phyloP scores from a whole-genome alignment of 1,140 invertebrate species.

The Drosophila ercepeae region DNA sequence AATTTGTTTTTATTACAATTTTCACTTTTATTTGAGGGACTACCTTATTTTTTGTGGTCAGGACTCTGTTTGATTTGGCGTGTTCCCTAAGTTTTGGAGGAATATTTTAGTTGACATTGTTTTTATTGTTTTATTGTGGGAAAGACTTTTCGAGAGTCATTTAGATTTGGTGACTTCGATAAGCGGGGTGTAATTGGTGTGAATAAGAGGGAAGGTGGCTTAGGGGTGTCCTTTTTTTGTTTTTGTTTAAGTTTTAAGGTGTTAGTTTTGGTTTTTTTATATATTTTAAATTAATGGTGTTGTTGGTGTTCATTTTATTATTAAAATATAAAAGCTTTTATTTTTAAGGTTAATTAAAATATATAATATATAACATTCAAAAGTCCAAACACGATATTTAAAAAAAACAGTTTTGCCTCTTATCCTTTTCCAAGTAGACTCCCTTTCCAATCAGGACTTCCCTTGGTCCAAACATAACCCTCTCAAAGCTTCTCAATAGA shows the following conservation, averaged over 20 bases:
- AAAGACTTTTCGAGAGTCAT: slow-evolving; percentile 40
- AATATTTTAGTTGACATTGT: slow-evolving; percentile 38
- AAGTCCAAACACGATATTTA: too few species aligned
- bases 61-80: slow-evolving; percentile 55
- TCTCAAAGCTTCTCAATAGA: slow-evolving; percentile 15
- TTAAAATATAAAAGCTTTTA: too few species aligned
- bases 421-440: background rate
- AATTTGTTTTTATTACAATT: slow-evolving; percentile 81
- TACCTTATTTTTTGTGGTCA: slow-evolving; percentile 13
- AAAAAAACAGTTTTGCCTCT: too few species aligned
- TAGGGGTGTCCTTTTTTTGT: background rate
- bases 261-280: too few species aligned
- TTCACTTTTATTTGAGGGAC: slow-evolving; percentile 53
- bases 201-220: slow-evolving; percentile 2
- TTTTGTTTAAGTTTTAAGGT: too few species aligned
- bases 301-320: too few species aligned
- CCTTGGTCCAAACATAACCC: slow-evolving; percentile 22
- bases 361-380: too few species aligned
- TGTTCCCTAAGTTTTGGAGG: slow-evolving; percentile 34
- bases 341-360: too few species aligned
- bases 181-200: slow-evolving; percentile 40
- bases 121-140: slow-evolving; percentile 39
- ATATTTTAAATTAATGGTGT: too few species aligned
- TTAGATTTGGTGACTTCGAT: slow-evolving; percentile 30
- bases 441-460: background rate